These are phyloP conservation scores for Cranoglanis bouderius DNA, from an alignment of 2,113 vertebrate genomes.

Conservation along the genomic window DNA sequence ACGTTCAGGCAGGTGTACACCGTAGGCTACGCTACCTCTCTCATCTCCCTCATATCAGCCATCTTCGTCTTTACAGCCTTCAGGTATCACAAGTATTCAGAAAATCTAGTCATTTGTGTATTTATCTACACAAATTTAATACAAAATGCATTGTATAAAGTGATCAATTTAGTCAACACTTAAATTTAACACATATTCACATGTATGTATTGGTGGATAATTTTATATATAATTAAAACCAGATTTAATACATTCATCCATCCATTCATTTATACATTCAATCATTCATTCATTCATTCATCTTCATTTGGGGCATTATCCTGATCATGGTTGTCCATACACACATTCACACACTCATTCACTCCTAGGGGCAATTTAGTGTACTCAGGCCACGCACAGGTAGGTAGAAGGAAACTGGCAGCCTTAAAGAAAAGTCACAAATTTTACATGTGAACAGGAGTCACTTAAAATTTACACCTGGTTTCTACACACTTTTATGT, in stretches of 20 bases:
- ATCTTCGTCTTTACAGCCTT: constrained; percentile 74
- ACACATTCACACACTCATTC: neutral
- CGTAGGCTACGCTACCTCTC: constrained; percentile 75
- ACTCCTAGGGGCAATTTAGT: neutral
- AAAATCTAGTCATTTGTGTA: neutral
- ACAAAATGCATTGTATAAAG: neutral
- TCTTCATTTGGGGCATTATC: neutral
- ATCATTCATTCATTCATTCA: neutral
- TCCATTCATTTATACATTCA: neutral
- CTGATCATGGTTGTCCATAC: neutral
- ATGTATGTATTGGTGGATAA: neutral
- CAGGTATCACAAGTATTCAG: constrained; percentile 60
- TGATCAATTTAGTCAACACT: neutral
- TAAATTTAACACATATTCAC: neutral
- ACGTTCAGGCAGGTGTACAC: constrained; percentile 75
- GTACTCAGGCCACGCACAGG: neutral
- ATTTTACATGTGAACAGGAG: neutral
- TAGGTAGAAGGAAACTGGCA: neutral
- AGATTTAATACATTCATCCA: neutral
- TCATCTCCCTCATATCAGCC: constrained; percentile 75
- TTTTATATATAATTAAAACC: neutral
- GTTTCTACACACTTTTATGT: neutral
- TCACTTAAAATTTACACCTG: neutral
- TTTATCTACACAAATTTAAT: neutral
- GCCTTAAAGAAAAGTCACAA: neutral